Conservation (phyloP, 2,113 vertebrate genomes). For the Meles meles region DNA sequence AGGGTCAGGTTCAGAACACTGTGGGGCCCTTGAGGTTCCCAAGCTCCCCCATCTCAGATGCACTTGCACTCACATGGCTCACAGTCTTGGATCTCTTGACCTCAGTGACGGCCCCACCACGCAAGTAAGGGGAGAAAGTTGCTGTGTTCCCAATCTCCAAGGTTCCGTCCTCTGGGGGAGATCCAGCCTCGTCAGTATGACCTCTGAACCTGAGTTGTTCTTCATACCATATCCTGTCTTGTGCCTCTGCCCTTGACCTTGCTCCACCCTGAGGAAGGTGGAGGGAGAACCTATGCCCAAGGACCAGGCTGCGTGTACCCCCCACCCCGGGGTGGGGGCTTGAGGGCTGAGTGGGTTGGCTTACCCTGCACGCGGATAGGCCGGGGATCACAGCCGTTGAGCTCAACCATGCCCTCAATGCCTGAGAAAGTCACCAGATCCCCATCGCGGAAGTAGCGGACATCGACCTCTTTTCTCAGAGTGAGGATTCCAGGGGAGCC, state of each 20-base stretch:
- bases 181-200: neutral
- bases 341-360: neutral
- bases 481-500: conserved; percentile 87
- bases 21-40: accelerated
- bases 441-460: conserved; percentile 65
- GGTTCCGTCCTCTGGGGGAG: conserved; percentile 73
- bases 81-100: conserved; percentile 77
- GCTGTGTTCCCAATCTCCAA: conserved; percentile 90
- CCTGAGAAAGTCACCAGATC: conserved; percentile 85
- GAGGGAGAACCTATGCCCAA: neutral
- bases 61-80: conserved; percentile 83
- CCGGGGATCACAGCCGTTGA: conserved; percentile 81
- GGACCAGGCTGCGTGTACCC: neutral
- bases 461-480: conserved; percentile 36
- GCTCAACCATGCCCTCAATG: conserved; percentile 90
- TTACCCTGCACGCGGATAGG: conserved; percentile 82
- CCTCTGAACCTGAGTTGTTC: neutral
- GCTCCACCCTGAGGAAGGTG: neutral
- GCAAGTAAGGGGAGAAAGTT: conserved; percentile 82
- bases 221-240: neutral
- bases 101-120: conserved; percentile 83
- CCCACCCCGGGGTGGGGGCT: neutral
- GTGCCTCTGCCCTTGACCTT: neutral
- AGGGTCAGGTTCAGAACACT: neutral
- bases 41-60: neutral